Evolutionary conservation across 1,140 invertebrate species (phyloP).

Genomic region (Drosophila arizonae): DNA sequence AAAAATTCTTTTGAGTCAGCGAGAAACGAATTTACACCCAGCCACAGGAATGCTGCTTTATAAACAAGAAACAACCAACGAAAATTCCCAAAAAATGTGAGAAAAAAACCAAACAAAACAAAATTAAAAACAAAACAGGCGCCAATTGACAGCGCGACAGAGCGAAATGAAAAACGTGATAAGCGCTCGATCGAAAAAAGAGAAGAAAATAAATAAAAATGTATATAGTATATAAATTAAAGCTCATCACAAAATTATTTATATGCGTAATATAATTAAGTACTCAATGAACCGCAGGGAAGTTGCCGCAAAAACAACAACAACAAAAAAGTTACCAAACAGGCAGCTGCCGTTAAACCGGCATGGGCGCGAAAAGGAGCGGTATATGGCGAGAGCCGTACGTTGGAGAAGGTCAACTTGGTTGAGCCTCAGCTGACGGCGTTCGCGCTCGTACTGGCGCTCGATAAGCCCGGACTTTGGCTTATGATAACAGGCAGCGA

Average conservation of each 20-base stretch:
- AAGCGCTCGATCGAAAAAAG: conserved; percentile 42
- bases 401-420: conserved; percentile 65
- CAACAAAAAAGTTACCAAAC: conserved; percentile 66
- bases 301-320: conserved; percentile 40
- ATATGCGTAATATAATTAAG: conserved; percentile 65
- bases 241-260: conserved; percentile 36
- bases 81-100: conserved; percentile 58
- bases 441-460: background rate
- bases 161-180: conserved; percentile 65
- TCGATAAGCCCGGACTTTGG: conserved; percentile 56
- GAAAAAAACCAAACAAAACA: conserved; percentile 10
- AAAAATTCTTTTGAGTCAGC: conserved; percentile 40
- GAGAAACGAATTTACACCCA: background rate
- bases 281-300: conserved; percentile 77
- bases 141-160: conserved; percentile 34
- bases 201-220: conserved; percentile 7
- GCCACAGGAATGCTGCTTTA: conserved; percentile 54
- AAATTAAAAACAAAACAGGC: conserved; percentile 23
- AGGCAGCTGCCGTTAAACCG: conserved; percentile 60
- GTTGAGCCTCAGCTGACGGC: conserved; percentile 4
- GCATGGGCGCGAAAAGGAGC: conserved; percentile 51
- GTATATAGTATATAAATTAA: conserved; percentile 44
- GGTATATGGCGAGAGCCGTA: conserved; percentile 11
- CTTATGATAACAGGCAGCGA: conserved; percentile 34
- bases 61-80: conserved; percentile 24